Percentiles rank a stretch among this genome's conserved stretches.
These are phyloP conservation scores for Cryptoprocta ferox DNA, from an alignment of 2,797 vertebrate species.

Conservation along the genomic window DNA sequence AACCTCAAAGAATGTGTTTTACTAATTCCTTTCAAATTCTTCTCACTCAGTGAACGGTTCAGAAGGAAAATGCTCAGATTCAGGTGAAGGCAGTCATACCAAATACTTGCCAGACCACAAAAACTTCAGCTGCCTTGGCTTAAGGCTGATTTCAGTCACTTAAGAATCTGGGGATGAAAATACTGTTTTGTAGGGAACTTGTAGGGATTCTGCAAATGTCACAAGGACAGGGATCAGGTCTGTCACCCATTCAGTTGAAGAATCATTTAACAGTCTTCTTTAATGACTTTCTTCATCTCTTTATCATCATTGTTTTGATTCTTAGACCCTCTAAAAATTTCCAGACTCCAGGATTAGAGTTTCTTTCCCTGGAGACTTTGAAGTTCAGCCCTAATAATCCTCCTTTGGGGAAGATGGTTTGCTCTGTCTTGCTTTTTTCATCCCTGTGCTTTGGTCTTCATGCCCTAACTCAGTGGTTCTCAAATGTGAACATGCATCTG, in stretches of 20 bases:
- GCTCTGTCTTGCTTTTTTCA: background rate
- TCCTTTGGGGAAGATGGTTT: background rate
- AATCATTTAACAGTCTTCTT: background rate
- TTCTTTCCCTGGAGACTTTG: background rate
- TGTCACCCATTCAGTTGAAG: background rate
- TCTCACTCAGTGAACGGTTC: conserved; percentile 66
- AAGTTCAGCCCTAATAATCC: background rate
- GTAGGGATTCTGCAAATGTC: conserved; percentile 48
- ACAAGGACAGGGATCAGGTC: background rate
- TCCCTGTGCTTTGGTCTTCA: background rate
- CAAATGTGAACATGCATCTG: background rate
- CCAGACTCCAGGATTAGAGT: background rate
- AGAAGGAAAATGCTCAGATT: conserved; percentile 69
- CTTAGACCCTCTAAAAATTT: background rate
- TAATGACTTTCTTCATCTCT: background rate
- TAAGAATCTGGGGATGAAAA: conserved; percentile 70
- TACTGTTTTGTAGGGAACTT: conserved; percentile 57
- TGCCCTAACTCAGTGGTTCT: background rate
- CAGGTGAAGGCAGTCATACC: conserved; percentile 70
- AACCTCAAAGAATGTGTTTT: conserved; percentile 67
- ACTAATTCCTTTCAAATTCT: conserved; percentile 70
- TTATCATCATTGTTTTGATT: background rate
- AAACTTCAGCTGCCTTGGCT: conserved; percentile 63
- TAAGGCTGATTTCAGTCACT: conserved; percentile 67
- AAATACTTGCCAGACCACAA: conserved; percentile 74